These are phyloP conservation scores for Oophaga sylvatica DNA, from an alignment of 2,797 vertebrate genomes.

Conservation along the genomic window DNA sequence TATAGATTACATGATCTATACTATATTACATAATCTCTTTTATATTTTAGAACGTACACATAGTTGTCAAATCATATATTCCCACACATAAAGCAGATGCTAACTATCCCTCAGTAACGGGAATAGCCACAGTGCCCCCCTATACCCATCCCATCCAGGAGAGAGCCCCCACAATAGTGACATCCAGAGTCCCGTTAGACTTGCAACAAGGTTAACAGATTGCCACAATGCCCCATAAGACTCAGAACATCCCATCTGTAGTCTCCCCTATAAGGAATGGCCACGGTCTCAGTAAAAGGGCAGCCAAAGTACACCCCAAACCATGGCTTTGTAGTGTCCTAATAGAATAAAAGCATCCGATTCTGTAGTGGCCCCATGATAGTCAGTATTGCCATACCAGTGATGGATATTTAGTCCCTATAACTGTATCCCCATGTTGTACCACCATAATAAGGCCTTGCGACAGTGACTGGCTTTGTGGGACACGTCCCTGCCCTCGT, in stretches of 20 bases:
- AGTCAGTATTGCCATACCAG: background rate
- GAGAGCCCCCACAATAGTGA: background rate
- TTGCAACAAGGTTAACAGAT: background rate
- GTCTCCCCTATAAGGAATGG: background rate
- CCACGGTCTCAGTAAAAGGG: no score
- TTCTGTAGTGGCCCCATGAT: background rate
- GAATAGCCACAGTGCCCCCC: no score
- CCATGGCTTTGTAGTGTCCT: no score
- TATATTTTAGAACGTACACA: background rate
- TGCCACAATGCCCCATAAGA: no score
- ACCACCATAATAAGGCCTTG: background rate
- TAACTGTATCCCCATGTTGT: background rate
- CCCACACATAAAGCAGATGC: background rate
- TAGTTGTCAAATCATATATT: background rate
- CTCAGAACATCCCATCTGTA: background rate
- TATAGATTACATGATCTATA: no score
- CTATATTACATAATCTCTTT: no score
- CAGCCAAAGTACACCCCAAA: no score
- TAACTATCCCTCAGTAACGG: background rate
- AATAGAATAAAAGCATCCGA: no score
- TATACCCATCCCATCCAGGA: background rate
- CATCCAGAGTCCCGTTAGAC: background rate
- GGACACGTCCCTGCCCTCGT: no score
- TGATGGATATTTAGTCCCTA: background rate
- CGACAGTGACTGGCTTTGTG: background rate